Evolutionary conservation across 2,888 invertebrate genomes (phyloP).

Genomic region (Reticulitermes lucifugus): DNA sequence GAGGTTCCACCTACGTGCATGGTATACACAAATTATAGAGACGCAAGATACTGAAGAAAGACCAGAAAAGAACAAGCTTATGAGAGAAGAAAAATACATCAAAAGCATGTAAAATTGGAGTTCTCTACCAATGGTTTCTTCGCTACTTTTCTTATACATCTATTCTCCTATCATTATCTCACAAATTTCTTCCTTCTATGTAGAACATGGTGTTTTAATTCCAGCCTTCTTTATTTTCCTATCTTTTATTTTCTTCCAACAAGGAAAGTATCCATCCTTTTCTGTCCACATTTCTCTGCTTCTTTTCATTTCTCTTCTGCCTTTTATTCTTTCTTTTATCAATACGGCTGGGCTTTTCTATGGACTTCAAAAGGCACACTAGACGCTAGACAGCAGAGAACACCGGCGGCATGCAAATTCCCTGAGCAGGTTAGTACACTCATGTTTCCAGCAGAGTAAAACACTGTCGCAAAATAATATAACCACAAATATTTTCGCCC

Average conservation of each 20-base stretch:
- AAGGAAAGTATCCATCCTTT: neutral
- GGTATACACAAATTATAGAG: conserved; percentile 30
- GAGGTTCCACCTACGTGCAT: conserved; percentile 4
- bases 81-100: conserved; percentile 10
- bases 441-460: neutral
- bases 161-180: neutral
- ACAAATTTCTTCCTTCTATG: neutral
- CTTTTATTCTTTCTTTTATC: neutral
- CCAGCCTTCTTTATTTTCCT: neutral
- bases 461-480: neutral
- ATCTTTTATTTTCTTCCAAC: conserved; percentile 2
- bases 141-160: neutral
- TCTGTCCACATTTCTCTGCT: conserved; percentile 3
- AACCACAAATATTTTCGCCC: too few relatives aligned
- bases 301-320: neutral
- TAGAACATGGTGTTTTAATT: neutral
- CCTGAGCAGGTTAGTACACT: neutral
- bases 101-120: conserved; percentile 23
- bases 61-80: conserved; percentile 1
- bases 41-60: neutral
- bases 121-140: neutral
- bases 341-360: conserved; percentile 3
- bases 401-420: conserved; percentile 17
- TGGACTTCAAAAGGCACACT: conserved; percentile 61
- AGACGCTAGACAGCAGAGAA: neutral